Base-by-base conservation (phyloP, 2,113 vertebrate genomes). In the Stegastes partitus region DNA sequence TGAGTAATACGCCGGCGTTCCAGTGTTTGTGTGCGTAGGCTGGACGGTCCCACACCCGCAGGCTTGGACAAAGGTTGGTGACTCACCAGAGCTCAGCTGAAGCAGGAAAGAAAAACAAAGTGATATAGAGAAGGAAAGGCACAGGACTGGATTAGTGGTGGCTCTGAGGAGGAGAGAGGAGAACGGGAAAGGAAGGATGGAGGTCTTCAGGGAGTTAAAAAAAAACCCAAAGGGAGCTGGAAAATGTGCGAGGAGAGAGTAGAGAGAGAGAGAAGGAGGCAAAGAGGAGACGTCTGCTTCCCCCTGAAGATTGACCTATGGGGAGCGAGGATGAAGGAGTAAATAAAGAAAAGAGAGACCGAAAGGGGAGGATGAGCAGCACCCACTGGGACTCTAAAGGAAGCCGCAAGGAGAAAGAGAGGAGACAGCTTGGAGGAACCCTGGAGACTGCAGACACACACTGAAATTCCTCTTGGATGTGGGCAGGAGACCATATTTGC, bases 1-100 rank as follows among this genome's bases (percentile, higher is more conserved):
- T 83, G 87, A 84, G 55, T 84, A 81, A 90, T 68, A 28, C 34
- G 67, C 64, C 58, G 72, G 50, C 68, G 80, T 57, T 77, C 51
- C 59, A 39, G 54, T 63, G 61, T 79, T 47, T 54, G 61, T 73
- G 69, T n/a, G 64, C 51, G 68, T 69, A 62, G 75, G 81, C 45
- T 71, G 82, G 77, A 82, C n/a, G 37, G 74, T 69, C 67, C 69
- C 51, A 66, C 75, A 79, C 47, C 87, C 44, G 4, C 45, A 50
- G 65, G 81, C 72, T 64, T 34, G 71, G 83, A 86, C 84, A 85
- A 82, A 84, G 79, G 82, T 80, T 82, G 80, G 82, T 92, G 90
- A 89, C 77, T 91, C 89, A 93, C 56, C 68, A 69, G 59, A 76
- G 67, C 68, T 79, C 79, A 74, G 70, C 42, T 2, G 37, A 73